Base-by-base conservation (phyloP, 1,140 invertebrate genomes). In the Alviniconcha marisindica region DNA sequence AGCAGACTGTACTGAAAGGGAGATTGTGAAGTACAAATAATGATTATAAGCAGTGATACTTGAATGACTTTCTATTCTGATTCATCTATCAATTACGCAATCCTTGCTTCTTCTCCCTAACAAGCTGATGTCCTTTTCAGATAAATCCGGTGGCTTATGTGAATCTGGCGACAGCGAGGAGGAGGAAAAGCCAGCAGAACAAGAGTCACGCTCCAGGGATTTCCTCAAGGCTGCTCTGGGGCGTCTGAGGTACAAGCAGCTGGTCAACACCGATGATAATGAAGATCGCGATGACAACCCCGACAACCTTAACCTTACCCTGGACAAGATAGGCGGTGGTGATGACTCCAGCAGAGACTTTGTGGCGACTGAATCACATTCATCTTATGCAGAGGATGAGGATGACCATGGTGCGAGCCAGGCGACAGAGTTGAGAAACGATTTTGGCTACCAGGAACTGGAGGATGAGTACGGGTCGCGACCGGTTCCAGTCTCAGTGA, bases 381-480 rank as follows among this genome's bases (percentile, higher is more conserved):
- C 91, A 1, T 89, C 88, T 21, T 90, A 89, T 82, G 90, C 89
- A 7, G 90, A 91, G 78, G 90, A 91, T 69, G 91, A 91, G 60
- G 86, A 90, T 80, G 81, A 87, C 18, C 87, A 81, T 21, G 87
- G 85, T n/a, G 31, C 56, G 15, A 83, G 38, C 42, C 71, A 84
- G 2, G 80, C 83, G 21, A 51, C 18, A 0, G n/a, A 44, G 10
- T 84, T 85, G 42, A 86, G 80, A n/a, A 87, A 86, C 79, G 87
- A 93, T 84, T 90, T 90, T 85, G 83, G 89, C 85, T 89, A 93
- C 85, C 84, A 90, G 86, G 92, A 90, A 88, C 88, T 92, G 83
- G 92, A 92, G 88, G 92, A 90, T 91, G 92, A 90, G 81, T 91
- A 90, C 85, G 91, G 92, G 4, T 91, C 91, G 73, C 82, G 90